A percentile compares a stretch with the other conserved stretches of the same genome.
Evolutionary conservation across 2,888 invertebrate species (phyloP).

Genomic region (Caenorhabditis panamensis): DNA sequence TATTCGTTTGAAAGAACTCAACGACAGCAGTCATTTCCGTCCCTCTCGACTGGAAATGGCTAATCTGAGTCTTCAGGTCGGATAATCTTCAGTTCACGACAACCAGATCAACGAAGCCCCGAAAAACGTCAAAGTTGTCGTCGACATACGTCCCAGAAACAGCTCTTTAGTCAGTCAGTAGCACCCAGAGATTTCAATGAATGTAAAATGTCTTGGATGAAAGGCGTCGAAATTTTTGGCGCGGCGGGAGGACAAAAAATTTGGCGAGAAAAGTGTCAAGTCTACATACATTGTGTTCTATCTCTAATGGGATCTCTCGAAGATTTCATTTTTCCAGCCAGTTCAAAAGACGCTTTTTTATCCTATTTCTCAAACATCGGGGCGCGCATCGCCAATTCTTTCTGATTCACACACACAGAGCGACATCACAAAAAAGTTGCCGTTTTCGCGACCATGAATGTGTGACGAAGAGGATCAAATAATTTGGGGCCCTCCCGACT

Average conservation of each 20-base stretch:
- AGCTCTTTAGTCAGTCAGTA: too few species aligned
- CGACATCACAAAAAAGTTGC: constrained; percentile 47
- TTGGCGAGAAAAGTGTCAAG: constrained; percentile 48
- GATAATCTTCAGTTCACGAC: constrained; percentile 27
- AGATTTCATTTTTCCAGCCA: constrained; percentile 59
- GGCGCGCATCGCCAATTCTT: constrained; percentile 41
- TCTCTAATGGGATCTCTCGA: constrained; percentile 60
- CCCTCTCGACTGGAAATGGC: background rate
- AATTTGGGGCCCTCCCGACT: constrained; percentile 45
- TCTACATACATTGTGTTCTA: constrained; percentile 59
- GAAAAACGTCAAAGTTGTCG: constrained; percentile 32
- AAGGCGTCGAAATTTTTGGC: constrained; percentile 9
- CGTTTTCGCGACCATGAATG: constrained; percentile 51
- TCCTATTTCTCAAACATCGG: constrained; percentile 58
- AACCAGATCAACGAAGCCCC: constrained; percentile 42
- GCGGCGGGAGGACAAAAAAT: constrained; percentile 35
- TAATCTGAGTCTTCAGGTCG: constrained; percentile 1
- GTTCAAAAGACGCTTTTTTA: constrained; percentile 57
- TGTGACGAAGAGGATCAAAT: constrained; percentile 58
- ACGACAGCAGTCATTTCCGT: background rate
- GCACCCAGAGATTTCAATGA: constrained; percentile 30
- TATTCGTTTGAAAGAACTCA: background rate
- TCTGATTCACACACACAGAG: constrained; percentile 46
- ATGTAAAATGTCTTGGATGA: constrained; percentile 21
- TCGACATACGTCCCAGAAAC: background rate